Evolutionary conservation across 2,888 invertebrate genomes (phyloP), one percentile per base, ranked within the genome.

Genomic region (Scaptomyza cyrtandrae): DNA sequence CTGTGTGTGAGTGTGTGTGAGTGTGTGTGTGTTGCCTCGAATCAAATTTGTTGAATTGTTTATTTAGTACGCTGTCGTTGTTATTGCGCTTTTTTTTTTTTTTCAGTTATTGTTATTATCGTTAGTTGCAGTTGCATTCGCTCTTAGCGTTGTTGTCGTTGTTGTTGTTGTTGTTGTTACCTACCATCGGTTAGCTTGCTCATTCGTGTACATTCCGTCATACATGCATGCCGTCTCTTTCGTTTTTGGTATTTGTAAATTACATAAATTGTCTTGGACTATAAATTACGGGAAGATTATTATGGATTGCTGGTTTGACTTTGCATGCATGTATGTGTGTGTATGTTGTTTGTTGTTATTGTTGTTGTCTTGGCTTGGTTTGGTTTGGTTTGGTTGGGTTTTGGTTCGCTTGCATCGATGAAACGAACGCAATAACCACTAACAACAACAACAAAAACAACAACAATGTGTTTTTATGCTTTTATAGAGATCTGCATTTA

Each of bases 11-110:
- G 27, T 62, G 7, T 78, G 72, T 71, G 81, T 70, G 5, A 69
- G 33, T 62, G 10, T 66, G 53, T 71, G 48, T 79, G 74, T 71
- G 84, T 72, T 80, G 80, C 81, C 76, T 89, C 78, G 82, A 88
- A 89, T 86, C 88, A 86, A 86, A 88, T 89, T 89, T 88, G 84
- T 89, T 84, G 86, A 86, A 88, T 88, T 88, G 88, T 87, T 87
- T 89, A 86, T 87, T 89, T 89, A 88, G 83, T 83, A 75, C 83
- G 86, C 68, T 69, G 77, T 65, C 66, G 80, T 67, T 70, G 63
- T 57, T 68, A 55, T 57, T 77, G 71, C 64, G 61, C 14, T 65
- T 49, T 64, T 61, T 29, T 58, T 71, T 65, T 37, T 37, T n/a
- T 37, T 77, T 77, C 68, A 78, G 83, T 86, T 83, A 83, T 83